Conservation (phyloP, 2,888 invertebrate species). For the Acrobasis suavella region DNA sequence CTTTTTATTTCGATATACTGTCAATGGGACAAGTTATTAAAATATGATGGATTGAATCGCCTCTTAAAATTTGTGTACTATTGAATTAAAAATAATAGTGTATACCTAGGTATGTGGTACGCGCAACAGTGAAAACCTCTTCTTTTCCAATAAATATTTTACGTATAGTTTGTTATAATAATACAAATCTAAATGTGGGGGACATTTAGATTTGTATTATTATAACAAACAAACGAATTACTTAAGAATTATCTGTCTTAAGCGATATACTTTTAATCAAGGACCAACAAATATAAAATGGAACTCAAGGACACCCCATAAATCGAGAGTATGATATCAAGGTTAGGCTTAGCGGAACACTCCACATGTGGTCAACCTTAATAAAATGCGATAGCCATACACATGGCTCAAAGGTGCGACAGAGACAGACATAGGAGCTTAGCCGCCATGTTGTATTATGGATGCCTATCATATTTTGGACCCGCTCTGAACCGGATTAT, state of each 20-base stretch:
- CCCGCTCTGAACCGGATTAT: conserved; percentile 80
- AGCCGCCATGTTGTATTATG: conserved; percentile 83
- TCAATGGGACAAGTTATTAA: no score
- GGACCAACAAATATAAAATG: background rate
- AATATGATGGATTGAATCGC: no score
- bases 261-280: background rate
- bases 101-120: no score
- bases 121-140: no score
- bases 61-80: no score
- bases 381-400: conserved; percentile 73
- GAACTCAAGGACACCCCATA: conserved; percentile 59
- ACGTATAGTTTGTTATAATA: no score
- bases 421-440: conserved; percentile 71
- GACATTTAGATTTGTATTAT: no score
- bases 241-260: background rate
- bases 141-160: no score
- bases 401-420: conserved; percentile 49
- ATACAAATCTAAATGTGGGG: no score
- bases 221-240: background rate
- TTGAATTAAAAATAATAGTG: no score
- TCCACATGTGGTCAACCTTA: conserved; percentile 83
- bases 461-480: conserved; percentile 83
- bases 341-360: conserved; percentile 82
- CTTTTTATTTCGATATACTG: no score
- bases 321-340: conserved; percentile 79